Base-by-base conservation (phyloP, 1,140 invertebrate species). In the Drosophila baimaii region DNA sequence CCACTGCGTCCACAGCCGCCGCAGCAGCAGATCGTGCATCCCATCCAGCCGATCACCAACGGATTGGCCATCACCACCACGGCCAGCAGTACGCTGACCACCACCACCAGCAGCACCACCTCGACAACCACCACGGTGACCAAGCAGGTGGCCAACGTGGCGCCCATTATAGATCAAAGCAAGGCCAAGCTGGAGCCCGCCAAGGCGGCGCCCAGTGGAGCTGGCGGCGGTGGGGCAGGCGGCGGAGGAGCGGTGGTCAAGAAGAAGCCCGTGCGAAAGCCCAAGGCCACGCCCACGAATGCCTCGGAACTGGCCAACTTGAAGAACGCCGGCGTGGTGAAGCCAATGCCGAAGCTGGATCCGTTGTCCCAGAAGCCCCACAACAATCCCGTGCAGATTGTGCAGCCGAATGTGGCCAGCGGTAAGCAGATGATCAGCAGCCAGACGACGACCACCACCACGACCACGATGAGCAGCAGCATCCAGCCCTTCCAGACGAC, bases 101-200 rank as follows among this genome's bases (percentile, higher is more conserved):
- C 81, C 10, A 89, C 64, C 63, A 88, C 63, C 19, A 82, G 68
- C 58, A 77, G 49, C 46, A 83, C 58, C 63, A 88, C 86, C 5
- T 79, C 78, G 4, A 79, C 74, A 7, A 85, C 81, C 5, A 86
- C 82, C 5, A 89, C 90, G 12, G 77, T 89, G 7, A 90, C 91
- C 31, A 92, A 92, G 37, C 91, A 92, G 43, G 89, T 92, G 62
- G 91, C 91, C 13, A 92, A 92, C 80, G 91, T 92, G 31, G 91
- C 91, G 25, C 91, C 91, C 12, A 92, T 92, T 31, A 92, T 92
- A 13, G 91, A 92, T 55, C 89, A 92, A 23, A 92, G 91, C 47
- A 92, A 92, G 52, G 90, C 90, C 2, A 92, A 86, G 41, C 66
- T 83, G 47, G 84, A 84, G 54, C 86, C 84, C 2, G 72, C 79